Base-by-base conservation (phyloP, 2,113 vertebrate genomes). In the Nothoprocta perdicaria region DNA sequence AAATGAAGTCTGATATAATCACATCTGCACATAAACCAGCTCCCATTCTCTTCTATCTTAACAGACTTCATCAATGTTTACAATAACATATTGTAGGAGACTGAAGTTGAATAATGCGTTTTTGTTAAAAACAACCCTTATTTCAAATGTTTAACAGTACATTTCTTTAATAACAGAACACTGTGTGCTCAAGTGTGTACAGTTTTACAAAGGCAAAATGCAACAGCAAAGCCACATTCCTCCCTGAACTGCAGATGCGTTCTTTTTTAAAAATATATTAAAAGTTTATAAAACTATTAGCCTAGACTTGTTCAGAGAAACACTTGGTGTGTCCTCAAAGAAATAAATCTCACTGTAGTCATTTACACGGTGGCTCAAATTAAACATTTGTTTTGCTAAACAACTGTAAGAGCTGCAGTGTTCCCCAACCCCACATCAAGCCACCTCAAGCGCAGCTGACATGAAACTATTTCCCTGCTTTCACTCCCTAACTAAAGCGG, bases 311-410 rank as follows among this genome's bases (percentile, higher is more conserved):
- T 73, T 75, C 29, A 79, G 15, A 9, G 62, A 91, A 90, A 40
- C 35, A 45, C 19, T 41, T 81, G 1, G 3, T 13, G 62, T 9
- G 29, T 88, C 38, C 61, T 74, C 21, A 88, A 69, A 48, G 41
- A 78, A 86, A 63, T n/a, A 86, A 89, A 88, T 60, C 66, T 57
- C 6, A 14, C 76, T 23, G 8, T 57, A 80, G 63, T 29, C 80
- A 86, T 79, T 65, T 90, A 50, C 33, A 88, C 84, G 0, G 2
- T 40, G 75, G 29, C 71, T 29, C 40, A 73, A 90, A 91, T 68
- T 84, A 90, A 90, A 85, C 83, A 88, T 86, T 15, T 57, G 60
- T 29, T 27, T 61, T 55, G 66, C 57, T 91, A 92, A 94, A 78
- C 2, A 14, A 80, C 78, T 80, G n/a, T 46, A 74, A 90, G 66